These are phyloP conservation scores for Raja brachyura DNA, from an alignment of 2,113 vertebrate genomes.

Conservation along the genomic window DNA sequence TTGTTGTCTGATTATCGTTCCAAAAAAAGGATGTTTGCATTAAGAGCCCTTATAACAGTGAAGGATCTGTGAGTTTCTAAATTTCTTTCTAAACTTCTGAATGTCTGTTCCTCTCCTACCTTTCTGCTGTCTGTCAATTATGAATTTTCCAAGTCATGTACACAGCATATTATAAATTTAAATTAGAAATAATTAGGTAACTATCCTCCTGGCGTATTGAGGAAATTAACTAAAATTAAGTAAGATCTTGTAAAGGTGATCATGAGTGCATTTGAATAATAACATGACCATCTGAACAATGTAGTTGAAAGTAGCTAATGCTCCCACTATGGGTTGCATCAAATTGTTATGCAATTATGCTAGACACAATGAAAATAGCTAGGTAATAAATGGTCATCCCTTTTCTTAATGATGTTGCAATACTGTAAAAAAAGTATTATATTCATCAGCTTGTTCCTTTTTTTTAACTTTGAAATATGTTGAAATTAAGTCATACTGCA, in stretches of 20 bases:
- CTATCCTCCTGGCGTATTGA: neutral
- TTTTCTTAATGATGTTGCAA: neutral
- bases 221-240: neutral
- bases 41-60: conserved; percentile 72
- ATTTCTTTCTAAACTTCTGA: conserved; percentile 44
- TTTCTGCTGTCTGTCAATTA: neutral
- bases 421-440: neutral
- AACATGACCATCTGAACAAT: neutral
- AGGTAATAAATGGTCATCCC: neutral
- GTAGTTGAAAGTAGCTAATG: neutral
- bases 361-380: neutral
- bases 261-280: neutral
- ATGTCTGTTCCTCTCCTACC: neutral
- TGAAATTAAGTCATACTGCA: neutral
- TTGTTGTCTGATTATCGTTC: conserved; percentile 59
- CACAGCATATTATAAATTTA: neutral
- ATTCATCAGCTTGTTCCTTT: neutral
- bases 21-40: conserved; percentile 76
- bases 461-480: neutral
- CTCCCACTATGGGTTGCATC: neutral
- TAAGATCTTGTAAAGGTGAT: neutral
- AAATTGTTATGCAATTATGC: neutral
- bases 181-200: neutral
- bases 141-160: conserved; percentile 38
- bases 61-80: conserved; percentile 84